phyloP scores from a whole-genome alignment of 35 echinoderm and acorn worm species.

The Lytechinus variegatus region DNA sequence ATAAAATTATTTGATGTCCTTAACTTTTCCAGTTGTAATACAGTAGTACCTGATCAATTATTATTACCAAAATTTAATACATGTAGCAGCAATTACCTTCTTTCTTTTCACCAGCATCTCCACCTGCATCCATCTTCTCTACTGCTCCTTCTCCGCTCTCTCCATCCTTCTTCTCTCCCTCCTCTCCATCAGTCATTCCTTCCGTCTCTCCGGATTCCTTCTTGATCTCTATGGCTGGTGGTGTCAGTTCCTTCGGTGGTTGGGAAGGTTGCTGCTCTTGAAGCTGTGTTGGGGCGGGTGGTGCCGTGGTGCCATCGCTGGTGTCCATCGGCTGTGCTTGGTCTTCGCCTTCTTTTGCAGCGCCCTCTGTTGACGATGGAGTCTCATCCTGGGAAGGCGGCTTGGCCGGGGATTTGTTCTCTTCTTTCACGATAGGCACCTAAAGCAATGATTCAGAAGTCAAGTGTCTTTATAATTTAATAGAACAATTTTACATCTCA shows the following conservation, averaged over 20 bases:
- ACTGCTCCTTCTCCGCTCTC: slow-evolving; percentile 46
- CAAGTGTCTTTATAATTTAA: neutral
- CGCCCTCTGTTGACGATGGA: neutral
- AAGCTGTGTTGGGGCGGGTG: neutral
- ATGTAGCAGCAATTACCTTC: slow-evolving; percentile 8
- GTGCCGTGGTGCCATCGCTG: neutral
- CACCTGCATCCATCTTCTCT: slow-evolving; percentile 65
- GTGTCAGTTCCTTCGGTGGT: neutral
- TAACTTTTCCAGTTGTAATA: too few relatives aligned
- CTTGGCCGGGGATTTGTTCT: slow-evolving; percentile 33
- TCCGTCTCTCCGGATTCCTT: slow-evolving; percentile 51
- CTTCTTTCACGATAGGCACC: slow-evolving; percentile 45
- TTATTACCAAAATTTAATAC: neutral
- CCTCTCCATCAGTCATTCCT: neutral
- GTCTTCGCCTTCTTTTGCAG: neutral
- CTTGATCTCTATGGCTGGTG: slow-evolving; percentile 45
- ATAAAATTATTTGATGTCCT: too few relatives aligned
- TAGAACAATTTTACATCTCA: neutral
- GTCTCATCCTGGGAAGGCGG: neutral
- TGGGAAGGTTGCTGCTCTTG: neutral
- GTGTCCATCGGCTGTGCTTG: slow-evolving; percentile 37
- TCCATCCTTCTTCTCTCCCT: slow-evolving; percentile 64
- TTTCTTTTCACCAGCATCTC: slow-evolving; percentile 41
- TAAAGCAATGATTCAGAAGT: neutral
- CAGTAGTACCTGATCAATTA: neutral